Evolutionary conservation across 35 echinoderm and acorn worm species (phyloP), one percentile per base, ranked within the genome.

Genomic region (Anneissia japonica): DNA sequence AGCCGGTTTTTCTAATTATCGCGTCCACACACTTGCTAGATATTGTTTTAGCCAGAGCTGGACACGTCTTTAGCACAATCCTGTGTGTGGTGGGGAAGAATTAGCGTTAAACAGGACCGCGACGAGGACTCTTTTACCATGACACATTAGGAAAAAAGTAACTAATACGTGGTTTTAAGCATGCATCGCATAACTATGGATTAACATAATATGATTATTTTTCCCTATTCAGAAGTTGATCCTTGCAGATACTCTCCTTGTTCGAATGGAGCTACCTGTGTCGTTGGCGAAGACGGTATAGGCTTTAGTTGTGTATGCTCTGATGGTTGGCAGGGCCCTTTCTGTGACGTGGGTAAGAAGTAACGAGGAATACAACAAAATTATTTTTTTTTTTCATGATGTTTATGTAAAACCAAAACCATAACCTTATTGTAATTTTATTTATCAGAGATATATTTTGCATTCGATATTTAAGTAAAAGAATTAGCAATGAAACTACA

Each of bases 301-400:
- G 64, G 46, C 35, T 91, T 79, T 46, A 46, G 32, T 17, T 91
- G 89, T 86, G 36, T 32, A 0, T 90, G 88, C 79, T 39, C 26
- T 34, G 36, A 30, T 19, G 79, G 79, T 4, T 91, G 76, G 37
- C 17, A 33, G 31, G 89, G 89, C 56, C 28, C 40, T 30, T 75
- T 91, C 26, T 91, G 89, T 86, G 77, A 79, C 4, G 75, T 7
- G 30, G 73, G 89, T 91, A 72, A 86, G 84, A 6, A n/a, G n/a
- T n/a, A n/a, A n/a, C n/a, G n/a, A n/a, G n/a, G n/a, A n/a, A n/a
- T 84, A 39, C 77, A 35, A 32, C 55, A 21, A 16, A 56, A 34
- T 0, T 28, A 41, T 37, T 82, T 46, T 74, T 28, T 31, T 32
- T 84, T 86, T 36, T 79, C 89, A 87, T 84, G 33, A 89, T 93